These are phyloP conservation scores for Narcine bancroftii DNA, from an alignment of 2,113 vertebrate species.

Conservation along the genomic window DNA sequence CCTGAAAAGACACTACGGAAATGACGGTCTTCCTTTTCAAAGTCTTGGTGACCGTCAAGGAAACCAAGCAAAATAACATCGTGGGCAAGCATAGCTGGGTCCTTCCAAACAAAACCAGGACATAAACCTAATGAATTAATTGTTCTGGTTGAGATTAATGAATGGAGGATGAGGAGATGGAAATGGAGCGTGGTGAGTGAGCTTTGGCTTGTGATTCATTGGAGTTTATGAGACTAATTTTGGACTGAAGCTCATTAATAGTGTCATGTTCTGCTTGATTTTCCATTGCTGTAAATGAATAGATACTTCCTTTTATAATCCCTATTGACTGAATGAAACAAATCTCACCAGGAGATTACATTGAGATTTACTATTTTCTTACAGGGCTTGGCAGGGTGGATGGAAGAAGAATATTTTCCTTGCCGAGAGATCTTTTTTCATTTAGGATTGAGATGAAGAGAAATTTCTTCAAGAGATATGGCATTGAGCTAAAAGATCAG, in stretches of 20 bases:
- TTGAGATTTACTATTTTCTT: too few relatives aligned
- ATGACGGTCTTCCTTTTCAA: neutral
- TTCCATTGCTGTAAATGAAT: neutral
- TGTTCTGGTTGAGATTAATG: neutral
- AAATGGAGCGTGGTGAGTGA: neutral
- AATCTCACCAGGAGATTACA: neutral
- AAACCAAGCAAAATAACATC: neutral
- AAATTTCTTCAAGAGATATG: too few relatives aligned
- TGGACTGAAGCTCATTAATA: neutral
- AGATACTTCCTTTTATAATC: neutral
- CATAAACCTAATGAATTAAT: neutral
- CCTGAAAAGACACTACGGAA: neutral
- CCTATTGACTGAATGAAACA: neutral
- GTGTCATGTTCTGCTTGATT: neutral
- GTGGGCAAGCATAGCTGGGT: neutral
- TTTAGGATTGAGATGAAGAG: too few relatives aligned
- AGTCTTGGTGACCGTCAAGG: neutral
- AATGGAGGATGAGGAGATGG: neutral
- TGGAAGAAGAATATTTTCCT: too few relatives aligned
- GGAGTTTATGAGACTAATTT: neutral
- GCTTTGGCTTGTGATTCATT: neutral
- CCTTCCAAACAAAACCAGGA: neutral
- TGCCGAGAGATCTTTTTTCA: too few relatives aligned
- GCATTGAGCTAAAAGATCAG: too few relatives aligned
- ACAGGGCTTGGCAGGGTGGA: too few relatives aligned